Base-by-base conservation (phyloP, 2,113 vertebrate species). In the Larimichthys crocea region DNA sequence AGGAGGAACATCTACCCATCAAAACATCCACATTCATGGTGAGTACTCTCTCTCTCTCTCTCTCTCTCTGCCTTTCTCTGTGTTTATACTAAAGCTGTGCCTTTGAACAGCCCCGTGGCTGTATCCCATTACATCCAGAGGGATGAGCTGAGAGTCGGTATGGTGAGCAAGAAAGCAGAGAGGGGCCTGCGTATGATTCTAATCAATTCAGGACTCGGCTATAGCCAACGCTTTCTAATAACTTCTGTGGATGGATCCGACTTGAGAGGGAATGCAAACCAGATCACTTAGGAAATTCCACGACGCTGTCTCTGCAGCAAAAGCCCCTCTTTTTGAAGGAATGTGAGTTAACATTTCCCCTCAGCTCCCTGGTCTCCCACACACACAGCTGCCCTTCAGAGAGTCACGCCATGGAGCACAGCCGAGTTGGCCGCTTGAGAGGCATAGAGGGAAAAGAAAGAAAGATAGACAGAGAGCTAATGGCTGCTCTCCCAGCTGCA, bases 261-360 rank as follows among this genome's bases (percentile, higher is more conserved):
- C 74, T 87, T 87, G 81, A 86, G 90, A 88, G 75, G 77, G 85
- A 94, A 95, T 86, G 76, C 82, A 91, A 94, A 92, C 85, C 92
- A 94, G 90, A 94, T 88, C 88, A 67, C 87, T 91, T 79, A 46
- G 70, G 83, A 93, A 92, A 94, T 92, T 92, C 89, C 89, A 84
- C 35, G 42, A 74, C 3, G 64, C 73, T 82, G 29, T 72, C 48
- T 86, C 86, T 80, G 83, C 86, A 88, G 83, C 79, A 84, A 93
- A 89, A 92, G 86, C 82, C 88, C 76, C 74, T 88, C 89, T 83
- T 88, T 88, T 85, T 88, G 74, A 76, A 90, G 91, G 93, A 95
- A 95, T 94, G 94, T 85, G 89, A 31, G 76, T 66, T 83, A 86
- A 91, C 86, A 90, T 93, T 93, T 94, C 89, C 86, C 86, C 87